Conservation (phyloP, 2,797 vertebrate genomes). For the Morus bassanus region DNA sequence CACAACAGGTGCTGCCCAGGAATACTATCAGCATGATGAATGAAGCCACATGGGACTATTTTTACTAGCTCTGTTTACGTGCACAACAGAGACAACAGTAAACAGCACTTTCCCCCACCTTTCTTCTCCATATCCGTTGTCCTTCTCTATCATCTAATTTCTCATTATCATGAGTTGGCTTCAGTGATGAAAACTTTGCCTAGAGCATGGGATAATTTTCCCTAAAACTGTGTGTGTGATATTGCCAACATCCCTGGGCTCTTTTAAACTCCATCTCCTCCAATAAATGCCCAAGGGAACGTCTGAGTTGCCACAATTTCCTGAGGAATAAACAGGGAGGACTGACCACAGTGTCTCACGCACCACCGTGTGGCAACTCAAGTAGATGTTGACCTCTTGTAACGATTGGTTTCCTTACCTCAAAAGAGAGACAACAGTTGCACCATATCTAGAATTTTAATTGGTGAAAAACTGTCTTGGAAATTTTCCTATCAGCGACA, state of each 20-base stretch:
- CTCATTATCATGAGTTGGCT: background rate
- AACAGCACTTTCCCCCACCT: too few species aligned
- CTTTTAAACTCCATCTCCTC: background rate
- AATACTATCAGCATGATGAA: background rate
- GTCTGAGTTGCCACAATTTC: background rate
- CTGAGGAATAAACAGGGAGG: background rate
- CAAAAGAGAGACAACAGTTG: background rate
- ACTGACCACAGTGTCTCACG: background rate
- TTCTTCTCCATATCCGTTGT: background rate
- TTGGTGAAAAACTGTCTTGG: background rate
- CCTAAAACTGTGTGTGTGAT: background rate
- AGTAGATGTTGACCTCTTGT: background rate
- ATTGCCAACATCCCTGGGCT: background rate
- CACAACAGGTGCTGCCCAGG: background rate
- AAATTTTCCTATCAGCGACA: background rate
- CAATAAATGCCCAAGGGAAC: background rate
- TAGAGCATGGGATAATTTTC: background rate
- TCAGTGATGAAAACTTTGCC: background rate
- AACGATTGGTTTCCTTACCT: background rate
- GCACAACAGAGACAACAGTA: background rate
- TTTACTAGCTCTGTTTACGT: background rate
- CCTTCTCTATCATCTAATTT: background rate
- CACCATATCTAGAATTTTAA: background rate
- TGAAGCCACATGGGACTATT: background rate
- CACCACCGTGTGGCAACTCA: background rate